These are phyloP conservation scores for Oryctes rhinoceros DNA, from an alignment of 1,140 invertebrate genomes.

Conservation along the genomic window DNA sequence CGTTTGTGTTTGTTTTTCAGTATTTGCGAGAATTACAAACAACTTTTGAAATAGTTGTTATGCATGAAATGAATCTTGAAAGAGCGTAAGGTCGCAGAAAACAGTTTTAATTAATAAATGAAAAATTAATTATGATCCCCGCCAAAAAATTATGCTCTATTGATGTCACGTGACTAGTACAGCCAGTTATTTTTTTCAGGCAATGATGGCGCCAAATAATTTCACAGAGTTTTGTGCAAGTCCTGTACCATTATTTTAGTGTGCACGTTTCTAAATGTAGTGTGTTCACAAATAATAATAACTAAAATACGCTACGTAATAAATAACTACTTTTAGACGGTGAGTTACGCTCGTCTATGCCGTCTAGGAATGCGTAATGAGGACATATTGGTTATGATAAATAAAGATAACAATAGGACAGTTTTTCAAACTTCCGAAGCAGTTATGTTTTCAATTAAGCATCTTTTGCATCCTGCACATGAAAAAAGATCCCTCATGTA, in stretches of 20 bases:
- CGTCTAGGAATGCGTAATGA: slow-evolving; percentile 63
- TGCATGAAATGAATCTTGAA: neutral
- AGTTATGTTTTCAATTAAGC: slow-evolving; percentile 15
- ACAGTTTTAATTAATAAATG: slow-evolving; percentile 37
- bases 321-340: slow-evolving; percentile 21
- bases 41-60: neutral
- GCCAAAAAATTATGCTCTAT: slow-evolving; percentile 56
- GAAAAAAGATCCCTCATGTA: slow-evolving; percentile 25
- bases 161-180: slow-evolving; percentile 65
- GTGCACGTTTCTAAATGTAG: slow-evolving; percentile 55
- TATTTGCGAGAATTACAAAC: neutral
- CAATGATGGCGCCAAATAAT: slow-evolving; percentile 69
- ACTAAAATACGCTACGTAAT: slow-evolving; percentile 46
- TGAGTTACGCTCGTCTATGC: slow-evolving; percentile 33
- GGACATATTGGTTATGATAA: slow-evolving; percentile 65
- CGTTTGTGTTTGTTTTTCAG: neutral
- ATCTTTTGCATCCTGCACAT: neutral
- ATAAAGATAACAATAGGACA: slow-evolving; percentile 45
- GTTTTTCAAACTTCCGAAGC: slow-evolving; percentile 44
- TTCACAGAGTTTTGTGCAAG: slow-evolving; percentile 41
- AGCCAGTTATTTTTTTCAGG: slow-evolving; percentile 63
- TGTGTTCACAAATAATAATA: slow-evolving; percentile 34
- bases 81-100: neutral
- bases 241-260: slow-evolving; percentile 57
- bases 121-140: slow-evolving; percentile 45